Base-by-base conservation (phyloP, 2,113 vertebrate species). In the Xenotilapia leptura region DNA sequence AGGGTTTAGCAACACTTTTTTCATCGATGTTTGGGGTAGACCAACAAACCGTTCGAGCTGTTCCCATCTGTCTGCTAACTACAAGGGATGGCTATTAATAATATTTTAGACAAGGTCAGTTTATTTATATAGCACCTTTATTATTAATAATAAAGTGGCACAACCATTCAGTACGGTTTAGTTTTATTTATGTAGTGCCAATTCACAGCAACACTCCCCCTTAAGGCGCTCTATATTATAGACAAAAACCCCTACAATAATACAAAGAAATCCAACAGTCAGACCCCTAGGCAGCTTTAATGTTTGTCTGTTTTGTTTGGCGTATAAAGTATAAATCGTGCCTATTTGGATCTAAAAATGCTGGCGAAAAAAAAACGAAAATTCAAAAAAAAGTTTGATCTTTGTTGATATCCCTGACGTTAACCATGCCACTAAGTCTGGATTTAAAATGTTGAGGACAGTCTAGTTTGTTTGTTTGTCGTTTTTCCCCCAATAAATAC, bases 401-500 rank as follows among this genome's bases (percentile, higher is more conserved):
- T 77, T 28, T 49, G 42, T 4, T 2, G 65, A 42, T 49, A 19
- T 49, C 40, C 23, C 2, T 11, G 6, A 75, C 68, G 40, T 47
- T n/a, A 77, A 49, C 9, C 70, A 77, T 49, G 42, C 23, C 23
- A 19, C 26, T 4, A 49, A 1, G 26, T 77, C 47, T 49, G 45
- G 9, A 4, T 77, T 77, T 4, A 77, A 77, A 47, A 28, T 45
- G 23, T 3, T 19, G 14, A 75, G 23, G 14, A 65, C 33, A 65
- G 33, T 75, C 42, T 1, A 73, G 13, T 65, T 65, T n/a, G 60
- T 38, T 65, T 60, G 55, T 58, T 3, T 62, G 28, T 60, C 5
- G 1, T 28, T 62, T n/a, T 0, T 0, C 0, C 3, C 53, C 4
- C 9, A 75, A 17, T 49, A 75, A 75, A 49, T 0, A 47, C 14